Evolutionary conservation across 2,888 invertebrate species (phyloP).

Genomic region (Tiliacea aurago): DNA sequence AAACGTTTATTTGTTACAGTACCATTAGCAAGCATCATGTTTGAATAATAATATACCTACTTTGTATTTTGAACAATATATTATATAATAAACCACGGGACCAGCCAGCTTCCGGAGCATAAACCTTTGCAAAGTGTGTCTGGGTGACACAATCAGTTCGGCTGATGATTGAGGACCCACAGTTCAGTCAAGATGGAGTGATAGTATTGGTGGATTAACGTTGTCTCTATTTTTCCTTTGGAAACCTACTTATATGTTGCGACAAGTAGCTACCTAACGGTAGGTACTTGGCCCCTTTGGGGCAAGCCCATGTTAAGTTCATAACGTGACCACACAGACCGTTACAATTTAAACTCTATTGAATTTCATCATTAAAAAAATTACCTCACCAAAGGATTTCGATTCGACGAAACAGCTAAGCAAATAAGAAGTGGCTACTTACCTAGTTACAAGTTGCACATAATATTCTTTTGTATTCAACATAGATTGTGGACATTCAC

Average conservation of each 20-base stretch:
- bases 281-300: not conserved
- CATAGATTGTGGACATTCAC: conserved; percentile 16
- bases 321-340: conserved; percentile 13
- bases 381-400: not conserved
- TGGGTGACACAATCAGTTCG: too few species aligned
- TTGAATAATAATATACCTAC: too few species aligned
- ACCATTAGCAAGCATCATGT: too few species aligned
- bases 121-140: too few species aligned
- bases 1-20: too few species aligned
- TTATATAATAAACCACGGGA: too few species aligned
- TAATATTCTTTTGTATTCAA: conserved; percentile 40
- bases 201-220: not conserved
- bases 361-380: conserved; percentile 14
- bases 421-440: too few species aligned
- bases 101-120: too few species aligned
- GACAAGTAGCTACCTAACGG: conserved; percentile 7
- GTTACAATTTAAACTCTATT: conserved; percentile 25
- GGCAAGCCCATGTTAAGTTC: too few species aligned
- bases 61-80: too few species aligned
- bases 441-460: conserved; percentile 22
- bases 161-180: too few species aligned
- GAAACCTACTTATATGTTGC: not conserved
- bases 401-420: too few species aligned
- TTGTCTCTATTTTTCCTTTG: not conserved
- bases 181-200: not conserved